phyloP scores from a whole-genome alignment of 2,888 invertebrate species.

The Parasteatoda lunata region DNA sequence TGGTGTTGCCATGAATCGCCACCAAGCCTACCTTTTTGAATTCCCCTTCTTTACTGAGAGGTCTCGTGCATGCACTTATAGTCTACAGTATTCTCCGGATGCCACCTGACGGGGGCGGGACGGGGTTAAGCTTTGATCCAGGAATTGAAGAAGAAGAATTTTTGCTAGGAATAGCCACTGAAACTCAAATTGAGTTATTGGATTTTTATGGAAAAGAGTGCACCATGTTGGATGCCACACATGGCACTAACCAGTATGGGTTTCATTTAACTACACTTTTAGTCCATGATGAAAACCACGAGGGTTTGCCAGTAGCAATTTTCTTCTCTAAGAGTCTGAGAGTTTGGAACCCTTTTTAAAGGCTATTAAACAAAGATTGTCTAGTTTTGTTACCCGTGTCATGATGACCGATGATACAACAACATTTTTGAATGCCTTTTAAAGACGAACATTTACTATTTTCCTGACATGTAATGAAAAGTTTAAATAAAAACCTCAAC shows the following conservation, averaged over 20 bases:
- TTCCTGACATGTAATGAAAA: too few relatives aligned
- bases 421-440: conserved; percentile 19
- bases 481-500: too few relatives aligned
- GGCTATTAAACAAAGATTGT: not conserved
- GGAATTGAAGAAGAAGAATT: not conserved
- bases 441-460: too few relatives aligned
- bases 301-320: conserved; percentile 8
- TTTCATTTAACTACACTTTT: conserved; percentile 23
- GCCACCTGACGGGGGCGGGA: too few relatives aligned
- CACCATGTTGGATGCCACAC: conserved; percentile 18
- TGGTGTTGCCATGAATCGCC: too few relatives aligned
- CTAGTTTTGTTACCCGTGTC: not conserved
- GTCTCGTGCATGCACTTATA: too few relatives aligned
- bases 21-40: too few relatives aligned
- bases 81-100: too few relatives aligned
- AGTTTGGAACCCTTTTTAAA: not conserved
- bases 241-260: conserved; percentile 24
- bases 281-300: conserved; percentile 21
- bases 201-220: conserved; percentile 9
- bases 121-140: too few relatives aligned
- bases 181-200: not conserved
- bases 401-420: conserved; percentile 22
- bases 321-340: not conserved
- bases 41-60: too few relatives aligned
- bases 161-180: not conserved